Evolutionary conservation across 2,113 vertebrate genomes (phyloP).

Genomic region (Mesitornis unicolor): DNA sequence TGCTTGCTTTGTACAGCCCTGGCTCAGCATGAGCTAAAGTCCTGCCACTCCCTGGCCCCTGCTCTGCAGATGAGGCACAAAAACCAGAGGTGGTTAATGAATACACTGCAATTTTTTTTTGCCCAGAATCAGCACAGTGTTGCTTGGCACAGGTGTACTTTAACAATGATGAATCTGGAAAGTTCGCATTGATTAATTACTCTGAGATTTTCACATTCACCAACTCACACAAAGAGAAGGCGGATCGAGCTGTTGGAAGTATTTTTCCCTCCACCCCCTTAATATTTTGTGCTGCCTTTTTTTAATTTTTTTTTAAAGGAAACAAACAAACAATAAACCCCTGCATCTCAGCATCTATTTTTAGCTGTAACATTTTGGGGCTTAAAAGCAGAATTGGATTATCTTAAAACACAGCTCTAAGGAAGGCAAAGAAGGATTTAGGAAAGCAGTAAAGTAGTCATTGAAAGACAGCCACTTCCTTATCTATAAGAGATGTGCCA

Average conservation of each 20-base stretch:
- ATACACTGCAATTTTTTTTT: background rate
- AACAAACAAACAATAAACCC: background rate
- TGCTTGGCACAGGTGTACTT: conserved; percentile 39
- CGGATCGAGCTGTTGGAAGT: background rate
- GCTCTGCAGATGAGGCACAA: background rate
- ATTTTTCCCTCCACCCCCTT: background rate
- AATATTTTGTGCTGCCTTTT: background rate
- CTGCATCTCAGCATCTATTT: background rate
- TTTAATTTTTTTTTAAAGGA: background rate
- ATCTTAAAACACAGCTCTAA: background rate
- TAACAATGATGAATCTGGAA: conserved; percentile 43
- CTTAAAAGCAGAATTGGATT: background rate
- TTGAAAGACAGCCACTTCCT: background rate
- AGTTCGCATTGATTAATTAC: conserved; percentile 62
- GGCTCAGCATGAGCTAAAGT: background rate
- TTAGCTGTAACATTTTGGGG: background rate
- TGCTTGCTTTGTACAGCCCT: background rate
- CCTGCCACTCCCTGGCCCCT: background rate
- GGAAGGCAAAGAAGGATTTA: background rate
- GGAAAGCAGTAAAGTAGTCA: background rate
- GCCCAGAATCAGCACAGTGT: conserved; percentile 25
- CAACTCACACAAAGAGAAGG: background rate
- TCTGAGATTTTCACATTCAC: background rate
- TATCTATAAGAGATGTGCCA: background rate
- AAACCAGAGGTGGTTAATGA: background rate